phyloP scores from a whole-genome alignment of 2,888 invertebrate species.

The Pheosia tremula region DNA sequence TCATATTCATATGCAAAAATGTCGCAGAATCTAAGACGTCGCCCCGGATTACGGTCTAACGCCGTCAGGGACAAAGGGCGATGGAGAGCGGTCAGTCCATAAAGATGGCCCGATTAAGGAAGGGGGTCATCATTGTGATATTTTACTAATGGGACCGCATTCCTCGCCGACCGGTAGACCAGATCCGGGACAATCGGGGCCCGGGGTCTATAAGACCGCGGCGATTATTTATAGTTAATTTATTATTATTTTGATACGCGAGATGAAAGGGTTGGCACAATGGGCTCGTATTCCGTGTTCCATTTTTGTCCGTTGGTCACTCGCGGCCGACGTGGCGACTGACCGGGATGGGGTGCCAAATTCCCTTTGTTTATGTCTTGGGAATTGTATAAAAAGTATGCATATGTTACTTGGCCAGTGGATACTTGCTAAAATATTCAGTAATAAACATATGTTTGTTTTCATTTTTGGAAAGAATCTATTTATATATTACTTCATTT shows the following conservation, averaged over 20 bases:
- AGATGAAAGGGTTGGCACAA: slow-evolving; percentile 78
- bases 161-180: slow-evolving; percentile 76
- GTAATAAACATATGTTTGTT: too few species aligned
- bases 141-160: slow-evolving; percentile 81
- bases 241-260: slow-evolving; percentile 83
- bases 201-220: slow-evolving; percentile 45
- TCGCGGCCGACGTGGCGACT: slow-evolving; percentile 49
- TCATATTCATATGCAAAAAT: slow-evolving; percentile 74
- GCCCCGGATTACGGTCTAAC: slow-evolving; percentile 80
- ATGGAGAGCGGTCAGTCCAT: slow-evolving; percentile 78
- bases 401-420: neutral
- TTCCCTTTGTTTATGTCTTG: slow-evolving; percentile 54
- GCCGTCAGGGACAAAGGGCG: slow-evolving; percentile 61
- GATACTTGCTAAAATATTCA: neutral
- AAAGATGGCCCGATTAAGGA: slow-evolving; percentile 78
- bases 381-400: slow-evolving; percentile 36
- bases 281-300: slow-evolving; percentile 68
- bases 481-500: too few species aligned
- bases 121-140: slow-evolving; percentile 72
- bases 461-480: too few species aligned
- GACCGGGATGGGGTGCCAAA: slow-evolving; percentile 48
- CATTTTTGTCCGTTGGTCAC: slow-evolving; percentile 66
- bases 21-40: slow-evolving; percentile 52
- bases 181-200: slow-evolving; percentile 51
- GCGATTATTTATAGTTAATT: slow-evolving; percentile 81